Evolutionary conservation across 2,797 vertebrate genomes (phyloP), one percentile per base, ranked within the genome.

Genomic region (Melanotaenia boesemani): DNA sequence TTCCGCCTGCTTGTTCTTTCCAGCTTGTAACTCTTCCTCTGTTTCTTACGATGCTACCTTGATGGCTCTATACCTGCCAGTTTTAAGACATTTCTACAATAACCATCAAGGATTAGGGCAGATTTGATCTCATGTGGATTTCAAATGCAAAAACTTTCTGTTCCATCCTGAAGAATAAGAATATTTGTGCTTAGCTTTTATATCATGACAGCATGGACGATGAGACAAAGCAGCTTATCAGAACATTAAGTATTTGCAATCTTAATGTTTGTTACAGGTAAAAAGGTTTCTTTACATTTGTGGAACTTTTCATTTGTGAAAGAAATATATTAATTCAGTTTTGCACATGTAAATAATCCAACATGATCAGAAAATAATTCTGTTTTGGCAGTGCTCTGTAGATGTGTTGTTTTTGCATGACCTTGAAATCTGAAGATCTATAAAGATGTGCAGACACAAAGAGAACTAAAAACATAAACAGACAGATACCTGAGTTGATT

Each of bases 1-100:
- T 77, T 72, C 34, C 63, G 34, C 20, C 10, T 55, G 70, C 7
- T 56, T 6, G 22, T 71, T 36, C 34, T 57, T 67, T 60, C 36
- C n/a, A 65, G 44, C 54, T 20, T 57, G 64, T 61, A 63, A 64
- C 30, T 68, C 12, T 28, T 15, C 22, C 48, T n/a, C 52, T 26
- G 52, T 12, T 44, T 58, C 50, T 50, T 36, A 32, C 11, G 55
- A 59, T 56, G 34, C 16, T 65, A 12, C 4, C 16, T 32, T 0
- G 2, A 60, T 67, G 32, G 22, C 39, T 28, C 37, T 41, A 4
- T 2, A 6, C 44, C 22, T 36, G 5, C 24, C 22, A n/a, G 63
- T 28, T 63, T 20, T 60, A 10, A 41, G 7, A 55, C 30, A 70
- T n/a, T 7, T 32, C 39, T 15, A 15, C 39, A 41, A 6, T 18